Percentiles rank a stretch among this genome's conserved stretches.
These are phyloP conservation scores for Acrobasis consociella DNA, from an alignment of 2,888 invertebrate species.

Conservation along the genomic window DNA sequence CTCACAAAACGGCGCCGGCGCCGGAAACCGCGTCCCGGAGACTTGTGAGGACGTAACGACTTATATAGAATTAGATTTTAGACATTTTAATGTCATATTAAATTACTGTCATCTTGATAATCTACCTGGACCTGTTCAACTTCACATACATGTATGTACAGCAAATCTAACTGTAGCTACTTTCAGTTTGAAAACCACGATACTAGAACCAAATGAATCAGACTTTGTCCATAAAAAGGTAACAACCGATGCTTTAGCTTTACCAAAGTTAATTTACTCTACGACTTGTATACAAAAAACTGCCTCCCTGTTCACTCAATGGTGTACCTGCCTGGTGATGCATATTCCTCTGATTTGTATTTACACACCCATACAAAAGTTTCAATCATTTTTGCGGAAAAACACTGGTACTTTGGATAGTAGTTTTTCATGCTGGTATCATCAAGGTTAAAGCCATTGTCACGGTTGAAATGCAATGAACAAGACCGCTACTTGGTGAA, in stretches of 20 bases:
- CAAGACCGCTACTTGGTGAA: constrained; percentile 3
- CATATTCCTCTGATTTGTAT: no score
- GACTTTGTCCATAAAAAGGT: no score
- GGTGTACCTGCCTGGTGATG: no score
- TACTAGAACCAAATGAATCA: no score
- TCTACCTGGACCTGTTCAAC: not conserved
- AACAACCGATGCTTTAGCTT: no score
- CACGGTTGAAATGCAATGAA: constrained; percentile 19
- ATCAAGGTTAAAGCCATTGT: constrained; percentile 17
- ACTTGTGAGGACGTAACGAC: constrained; percentile 65
- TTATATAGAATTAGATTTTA: constrained; percentile 29
- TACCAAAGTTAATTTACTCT: no score
- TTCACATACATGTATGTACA: no score
- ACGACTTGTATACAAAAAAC: no score
- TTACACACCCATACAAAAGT: no score
- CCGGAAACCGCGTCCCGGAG: constrained; percentile 70
- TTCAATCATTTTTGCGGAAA: not conserved
- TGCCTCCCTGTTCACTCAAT: no score
- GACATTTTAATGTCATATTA: constrained; percentile 12
- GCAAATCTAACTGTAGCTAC: no score
- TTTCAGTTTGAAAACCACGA: no score
- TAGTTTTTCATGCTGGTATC: constrained; percentile 13
- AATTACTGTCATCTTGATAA: not conserved
- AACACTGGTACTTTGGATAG: not conserved
- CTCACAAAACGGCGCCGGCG: constrained; percentile 66